Evolutionary conservation across 2,113 vertebrate species (phyloP).

Genomic region (Boulengeromyrus knoepffleri): DNA sequence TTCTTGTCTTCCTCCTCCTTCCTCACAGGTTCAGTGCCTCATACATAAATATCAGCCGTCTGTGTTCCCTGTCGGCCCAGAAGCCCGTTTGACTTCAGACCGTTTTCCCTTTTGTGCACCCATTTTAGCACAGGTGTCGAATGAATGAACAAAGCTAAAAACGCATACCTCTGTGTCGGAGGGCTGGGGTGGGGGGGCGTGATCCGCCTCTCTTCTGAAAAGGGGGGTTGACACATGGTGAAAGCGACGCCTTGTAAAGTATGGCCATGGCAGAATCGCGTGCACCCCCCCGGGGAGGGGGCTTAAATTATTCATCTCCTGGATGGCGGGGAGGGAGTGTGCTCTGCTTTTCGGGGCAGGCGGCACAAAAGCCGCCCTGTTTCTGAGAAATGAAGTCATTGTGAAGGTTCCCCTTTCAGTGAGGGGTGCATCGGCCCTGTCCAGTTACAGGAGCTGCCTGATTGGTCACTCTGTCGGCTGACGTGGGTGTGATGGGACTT

Average conservation of each 20-base stretch:
- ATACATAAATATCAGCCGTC: background rate
- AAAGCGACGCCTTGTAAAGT: background rate
- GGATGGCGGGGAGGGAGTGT: background rate
- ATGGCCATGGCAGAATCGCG: background rate
- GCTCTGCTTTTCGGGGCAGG: background rate
- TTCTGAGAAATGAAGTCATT: background rate
- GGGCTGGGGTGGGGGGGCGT: background rate
- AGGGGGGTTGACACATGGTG: background rate
- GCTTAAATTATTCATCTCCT: background rate
- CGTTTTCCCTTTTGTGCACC: background rate
- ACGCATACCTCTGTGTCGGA: background rate
- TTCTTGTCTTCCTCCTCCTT: background rate
- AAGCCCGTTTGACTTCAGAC: background rate
- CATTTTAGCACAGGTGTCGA: background rate
- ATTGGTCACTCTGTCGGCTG: background rate
- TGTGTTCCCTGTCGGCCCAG: background rate
- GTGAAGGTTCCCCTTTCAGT: background rate
- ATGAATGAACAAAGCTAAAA: background rate
- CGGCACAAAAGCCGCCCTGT: conserved; percentile 6
- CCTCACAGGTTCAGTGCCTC: background rate
- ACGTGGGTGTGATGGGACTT: background rate
- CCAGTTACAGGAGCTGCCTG: background rate
- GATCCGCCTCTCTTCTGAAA: background rate
- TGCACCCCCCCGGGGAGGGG: background rate
- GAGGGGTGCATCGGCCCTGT: background rate